Evolutionary conservation across 2,113 vertebrate genomes (phyloP).

Genomic region (Anguilla japonica): DNA sequence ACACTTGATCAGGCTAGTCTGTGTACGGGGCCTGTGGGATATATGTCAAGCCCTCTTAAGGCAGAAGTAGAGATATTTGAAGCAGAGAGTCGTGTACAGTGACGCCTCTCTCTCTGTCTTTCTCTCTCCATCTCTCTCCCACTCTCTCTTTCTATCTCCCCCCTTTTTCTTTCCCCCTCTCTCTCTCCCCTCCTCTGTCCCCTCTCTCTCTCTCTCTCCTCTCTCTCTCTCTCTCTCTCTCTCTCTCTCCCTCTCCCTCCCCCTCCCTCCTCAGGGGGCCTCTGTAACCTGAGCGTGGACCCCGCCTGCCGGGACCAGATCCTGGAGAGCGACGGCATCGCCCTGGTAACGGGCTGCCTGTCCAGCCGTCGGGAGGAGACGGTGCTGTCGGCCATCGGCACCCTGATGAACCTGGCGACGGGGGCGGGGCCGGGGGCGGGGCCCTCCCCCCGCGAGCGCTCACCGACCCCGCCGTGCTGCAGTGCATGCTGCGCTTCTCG

Average conservation of each 20-base stretch:
- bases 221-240: neutral
- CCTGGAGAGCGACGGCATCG: slow-evolving; percentile 69
- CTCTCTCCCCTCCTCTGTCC: too few species aligned
- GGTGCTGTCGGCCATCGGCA: slow-evolving; percentile 84
- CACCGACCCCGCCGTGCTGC: slow-evolving; percentile 71
- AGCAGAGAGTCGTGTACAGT: too few species aligned
- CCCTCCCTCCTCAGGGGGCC: slow-evolving; percentile 73
- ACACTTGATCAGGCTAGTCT: too few species aligned
- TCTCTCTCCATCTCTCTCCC: too few species aligned
- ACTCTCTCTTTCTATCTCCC: too few species aligned
- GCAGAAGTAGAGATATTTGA: too few species aligned
- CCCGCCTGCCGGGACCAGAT: slow-evolving; percentile 80
- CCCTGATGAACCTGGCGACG: slow-evolving; percentile 80
- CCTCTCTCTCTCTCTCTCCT: neutral
- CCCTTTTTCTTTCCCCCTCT: too few species aligned
- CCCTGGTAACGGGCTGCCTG: slow-evolving; percentile 80
- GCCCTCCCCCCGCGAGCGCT: slow-evolving; percentile 49
- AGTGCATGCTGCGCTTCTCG: slow-evolving; percentile 96
- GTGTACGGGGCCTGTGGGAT: too few species aligned
- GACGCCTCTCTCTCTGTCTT: too few species aligned
- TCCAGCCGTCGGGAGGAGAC: slow-evolving; percentile 89
- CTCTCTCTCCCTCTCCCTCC: neutral
- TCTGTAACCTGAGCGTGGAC: slow-evolving; percentile 92
- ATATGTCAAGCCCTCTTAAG: too few species aligned
- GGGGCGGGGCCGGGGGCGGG: neutral